Conservation (phyloP, 1,140 invertebrate species). For the Lysiphlebus fabarum region DNA sequence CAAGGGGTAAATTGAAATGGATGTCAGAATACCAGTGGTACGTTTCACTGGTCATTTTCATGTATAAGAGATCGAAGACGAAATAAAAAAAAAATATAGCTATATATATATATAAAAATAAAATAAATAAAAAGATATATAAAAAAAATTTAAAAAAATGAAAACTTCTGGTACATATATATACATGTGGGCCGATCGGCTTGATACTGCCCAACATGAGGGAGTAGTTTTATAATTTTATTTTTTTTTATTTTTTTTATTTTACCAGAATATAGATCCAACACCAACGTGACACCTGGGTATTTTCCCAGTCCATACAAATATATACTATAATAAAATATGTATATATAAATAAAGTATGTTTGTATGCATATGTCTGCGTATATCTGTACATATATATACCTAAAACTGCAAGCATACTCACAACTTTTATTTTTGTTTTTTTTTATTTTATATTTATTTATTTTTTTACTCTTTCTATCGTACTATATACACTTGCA, state of each 20-base stretch:
- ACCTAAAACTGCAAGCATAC: neutral
- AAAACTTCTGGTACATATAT: too few species aligned
- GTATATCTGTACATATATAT: neutral
- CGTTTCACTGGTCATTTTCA: slow-evolving; percentile 8
- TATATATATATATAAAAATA: too few species aligned
- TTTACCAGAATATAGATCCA: slow-evolving; percentile 15
- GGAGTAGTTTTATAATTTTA: slow-evolving; percentile 1
- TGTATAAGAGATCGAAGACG: neutral
- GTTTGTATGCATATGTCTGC: neutral
- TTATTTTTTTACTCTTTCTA: neutral
- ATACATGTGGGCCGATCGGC: slow-evolving; percentile 7
- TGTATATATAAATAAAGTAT: too few species aligned
- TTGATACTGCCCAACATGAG: neutral
- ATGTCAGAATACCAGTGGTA: slow-evolving; percentile 2
- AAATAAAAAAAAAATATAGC: too few species aligned
- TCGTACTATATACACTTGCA: slow-evolving; percentile 18
- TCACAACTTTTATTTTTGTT: neutral
- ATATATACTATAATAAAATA: neutral
- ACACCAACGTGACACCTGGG: slow-evolving; percentile 20
- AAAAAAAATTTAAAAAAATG: too few species aligned
- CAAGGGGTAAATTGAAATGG: slow-evolving; percentile 6
- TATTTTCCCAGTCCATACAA: slow-evolving; percentile 19
- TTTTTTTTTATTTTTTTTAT: slow-evolving; percentile 5
- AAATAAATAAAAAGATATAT: too few species aligned
- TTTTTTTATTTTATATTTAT: too few species aligned